These are phyloP conservation scores for Sinhomidia bicolor DNA, from an alignment of 2,888 invertebrate genomes.

Conservation along the genomic window DNA sequence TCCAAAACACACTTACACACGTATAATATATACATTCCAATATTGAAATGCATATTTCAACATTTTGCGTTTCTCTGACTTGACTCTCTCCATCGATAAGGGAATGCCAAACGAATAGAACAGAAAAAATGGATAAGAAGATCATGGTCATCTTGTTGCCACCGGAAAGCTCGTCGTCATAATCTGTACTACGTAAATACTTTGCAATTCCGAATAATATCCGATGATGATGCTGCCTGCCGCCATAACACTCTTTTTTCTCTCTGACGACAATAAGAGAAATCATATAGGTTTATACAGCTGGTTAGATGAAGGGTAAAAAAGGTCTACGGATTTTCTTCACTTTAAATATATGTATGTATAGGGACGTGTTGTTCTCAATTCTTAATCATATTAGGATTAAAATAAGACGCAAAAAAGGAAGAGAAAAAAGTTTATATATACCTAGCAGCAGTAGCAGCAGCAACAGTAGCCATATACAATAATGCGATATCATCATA, in stretches of 20 bases:
- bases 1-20: background rate
- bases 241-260: conserved; percentile 8
- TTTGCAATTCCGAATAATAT: conserved; percentile 15
- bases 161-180: conserved; percentile 33
- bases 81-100: too few relatives aligned
- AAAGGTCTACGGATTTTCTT: conserved; percentile 26
- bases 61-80: background rate
- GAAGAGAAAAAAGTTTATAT: background rate
- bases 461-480: background rate
- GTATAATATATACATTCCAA: background rate
- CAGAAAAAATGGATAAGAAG: conserved; percentile 41
- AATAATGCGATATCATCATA: background rate
- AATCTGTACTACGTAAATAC: conserved; percentile 40
- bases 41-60: background rate
- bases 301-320: too few relatives aligned
- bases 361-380: conserved; percentile 19
- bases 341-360: conserved; percentile 7
- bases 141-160: conserved; percentile 56
- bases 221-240: too few relatives aligned
- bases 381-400: conserved; percentile 39
- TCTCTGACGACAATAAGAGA: background rate
- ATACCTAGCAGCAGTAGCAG: too few relatives aligned
- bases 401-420: conserved; percentile 2
- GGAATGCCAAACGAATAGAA: too few relatives aligned
- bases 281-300: too few relatives aligned